phyloP scores from a whole-genome alignment of 2,113 vertebrate genomes.

The Ornithorhynchus anatinus region DNA sequence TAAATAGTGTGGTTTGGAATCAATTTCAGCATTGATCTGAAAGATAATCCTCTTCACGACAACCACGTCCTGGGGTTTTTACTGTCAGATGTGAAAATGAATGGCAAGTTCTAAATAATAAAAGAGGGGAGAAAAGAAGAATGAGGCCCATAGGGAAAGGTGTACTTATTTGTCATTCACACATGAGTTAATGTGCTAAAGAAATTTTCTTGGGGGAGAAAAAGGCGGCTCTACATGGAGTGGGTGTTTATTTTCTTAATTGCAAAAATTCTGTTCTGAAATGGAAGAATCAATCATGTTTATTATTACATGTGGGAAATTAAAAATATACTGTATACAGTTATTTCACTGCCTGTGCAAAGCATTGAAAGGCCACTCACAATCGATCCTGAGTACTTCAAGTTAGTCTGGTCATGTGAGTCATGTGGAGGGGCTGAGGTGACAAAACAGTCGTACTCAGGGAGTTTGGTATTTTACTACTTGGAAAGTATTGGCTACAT shows the following conservation, averaged over 20 bases:
- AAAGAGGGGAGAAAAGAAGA: conserved; percentile 1
- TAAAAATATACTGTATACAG: conserved; percentile 53
- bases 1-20: conserved; percentile 73
- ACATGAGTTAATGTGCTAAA: conserved; percentile 16
- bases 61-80: conserved; percentile 69
- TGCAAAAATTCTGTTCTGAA: conserved; percentile 52
- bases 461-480: conserved; percentile 39
- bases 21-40: conserved; percentile 80
- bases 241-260: conserved; percentile 64
- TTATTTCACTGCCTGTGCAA: conserved; percentile 52
- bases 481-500: conserved; percentile 49
- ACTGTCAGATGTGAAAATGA: conserved; percentile 69
- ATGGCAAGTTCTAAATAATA: conserved; percentile 59
- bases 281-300: conserved; percentile 67
- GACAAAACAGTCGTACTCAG: conserved; percentile 9
- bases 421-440: conserved; percentile 9
- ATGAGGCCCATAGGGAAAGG: conserved; percentile 19
- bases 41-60: conserved; percentile 80
- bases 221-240: not conserved
- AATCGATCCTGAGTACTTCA: conserved; percentile 65
- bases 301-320: conserved; percentile 66
- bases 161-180: conserved; percentile 43
- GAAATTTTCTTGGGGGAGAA: conserved; percentile 21
- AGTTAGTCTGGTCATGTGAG: conserved; percentile 51
- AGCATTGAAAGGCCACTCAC: conserved; percentile 42